Evolutionary conservation across 2,113 vertebrate genomes (phyloP).

Genomic region (Synchiropus splendidus): DNA sequence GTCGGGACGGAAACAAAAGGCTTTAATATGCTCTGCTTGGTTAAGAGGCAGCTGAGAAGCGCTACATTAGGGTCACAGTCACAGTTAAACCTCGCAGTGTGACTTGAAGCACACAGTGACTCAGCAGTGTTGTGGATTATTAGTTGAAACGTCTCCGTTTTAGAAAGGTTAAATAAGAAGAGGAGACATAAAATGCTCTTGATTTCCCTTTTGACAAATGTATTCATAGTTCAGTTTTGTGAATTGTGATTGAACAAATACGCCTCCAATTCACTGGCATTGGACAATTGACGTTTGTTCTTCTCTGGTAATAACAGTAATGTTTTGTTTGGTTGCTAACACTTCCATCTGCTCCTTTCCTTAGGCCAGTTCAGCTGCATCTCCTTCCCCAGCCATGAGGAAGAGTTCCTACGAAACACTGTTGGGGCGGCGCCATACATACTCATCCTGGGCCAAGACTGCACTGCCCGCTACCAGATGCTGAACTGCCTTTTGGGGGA

Average conservation of each 20-base stretch:
- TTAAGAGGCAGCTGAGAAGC: not conserved
- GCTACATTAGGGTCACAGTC: constrained; percentile 2
- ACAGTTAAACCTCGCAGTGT: constrained; percentile 6
- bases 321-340: too few species aligned
- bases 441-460: constrained; percentile 86
- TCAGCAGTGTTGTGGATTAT: constrained; percentile 52
- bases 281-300: too few species aligned
- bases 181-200: too few species aligned
- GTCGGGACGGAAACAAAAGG: not conserved
- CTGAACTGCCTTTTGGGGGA: constrained; percentile 85
- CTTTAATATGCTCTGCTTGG: not conserved
- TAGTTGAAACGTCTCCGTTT: too few species aligned
- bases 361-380: constrained; percentile 78
- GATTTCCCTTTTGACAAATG: too few species aligned
- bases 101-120: constrained; percentile 25
- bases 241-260: too few species aligned
- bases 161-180: too few species aligned
- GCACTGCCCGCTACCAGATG: constrained; percentile 78
- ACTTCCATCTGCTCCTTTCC: constrained; percentile 4
- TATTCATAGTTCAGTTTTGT: too few species aligned
- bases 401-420: constrained; percentile 80
- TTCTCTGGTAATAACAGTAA: too few species aligned
- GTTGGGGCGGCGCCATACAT: constrained; percentile 80
- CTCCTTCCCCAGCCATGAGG: constrained; percentile 80
- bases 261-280: too few species aligned